Base-by-base conservation (phyloP, 37 sponge, comb jelly and placozoan species). In the Spongilla lacustris region DNA sequence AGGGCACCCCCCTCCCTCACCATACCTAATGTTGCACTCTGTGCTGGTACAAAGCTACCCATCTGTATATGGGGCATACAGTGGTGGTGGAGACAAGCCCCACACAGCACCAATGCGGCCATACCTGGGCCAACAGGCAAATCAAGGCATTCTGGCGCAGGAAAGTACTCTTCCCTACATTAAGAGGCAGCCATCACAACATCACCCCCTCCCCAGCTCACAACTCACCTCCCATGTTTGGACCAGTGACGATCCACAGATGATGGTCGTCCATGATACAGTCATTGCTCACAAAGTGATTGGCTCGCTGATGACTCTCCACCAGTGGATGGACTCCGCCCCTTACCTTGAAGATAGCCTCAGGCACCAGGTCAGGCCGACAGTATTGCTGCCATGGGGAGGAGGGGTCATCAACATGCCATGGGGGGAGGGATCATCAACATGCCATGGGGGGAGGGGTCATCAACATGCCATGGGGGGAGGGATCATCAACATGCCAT, bases 201-300 rank as follows among this genome's bases (percentile, higher is more conserved):
- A 22, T 11, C 28, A 77, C 3, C 36, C 67, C 22, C 10, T 17
- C 12, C 28, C 36, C 66, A 72, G 36, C 48, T 29, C 22, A n/a
- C n/a, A 8, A 67, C 87, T 17, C 38, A 96, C 96, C 96, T 91
- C 94, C 96, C 96, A 96, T 96, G 70, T 96, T 96, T 36, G 96
- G 96, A 0, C 96, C 96, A 32, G 96, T 96, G 21, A 96, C 48
- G 24, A 96, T 81, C 96, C 96, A 96, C 27, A 91, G 81, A 49
- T 50, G 80, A 66, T 94, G 75, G 5, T 69, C 67, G 37, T 84
- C 58, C 92, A 96, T 76, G 76, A 81, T 48, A 74, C 96, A 96
- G 83, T 93, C 87, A 75, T 96, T 96, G 48, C 84, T 69, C 6
- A 94, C 81, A 76, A 93, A 91, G 25, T 84, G 58, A 67, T 30